Percentiles rank a stretch among this genome's conserved stretches.
Evolutionary conservation across 2,888 invertebrate species (phyloP).

Genomic region (Drosophila neonasuta): DNA sequence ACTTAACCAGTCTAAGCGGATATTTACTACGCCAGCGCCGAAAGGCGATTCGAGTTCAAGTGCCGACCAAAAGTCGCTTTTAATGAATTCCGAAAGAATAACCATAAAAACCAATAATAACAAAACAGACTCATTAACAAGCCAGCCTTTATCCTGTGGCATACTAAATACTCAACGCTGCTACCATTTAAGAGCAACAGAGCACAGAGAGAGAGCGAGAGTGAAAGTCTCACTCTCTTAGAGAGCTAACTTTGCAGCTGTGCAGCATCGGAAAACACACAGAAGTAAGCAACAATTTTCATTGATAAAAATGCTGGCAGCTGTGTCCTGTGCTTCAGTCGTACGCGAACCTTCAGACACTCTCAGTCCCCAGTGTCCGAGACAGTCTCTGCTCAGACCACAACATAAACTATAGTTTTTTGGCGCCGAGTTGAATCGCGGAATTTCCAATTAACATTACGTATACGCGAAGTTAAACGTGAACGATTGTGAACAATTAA

Average conservation of each 20-base stretch:
- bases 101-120: constrained; percentile 35
- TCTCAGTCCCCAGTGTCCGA: constrained; percentile 14
- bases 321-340: constrained; percentile 66
- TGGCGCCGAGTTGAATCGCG: constrained; percentile 27
- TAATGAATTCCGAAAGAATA: constrained; percentile 37
- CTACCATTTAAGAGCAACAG: constrained; percentile 44
- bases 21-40: neutral
- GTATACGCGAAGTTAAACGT: constrained; percentile 31
- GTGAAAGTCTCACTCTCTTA: constrained; percentile 10
- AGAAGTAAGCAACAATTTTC: constrained; percentile 61
- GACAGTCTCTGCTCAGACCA: neutral
- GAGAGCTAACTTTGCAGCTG: constrained; percentile 28
- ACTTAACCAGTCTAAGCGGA: constrained; percentile 20
- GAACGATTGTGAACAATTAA: neutral
- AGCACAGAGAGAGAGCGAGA: constrained; percentile 6
- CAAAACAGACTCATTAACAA: constrained; percentile 22
- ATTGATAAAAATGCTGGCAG: constrained; percentile 75
- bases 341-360: constrained; percentile 64
- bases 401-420: constrained; percentile 3
- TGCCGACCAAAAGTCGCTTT: constrained; percentile 35
- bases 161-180: neutral
- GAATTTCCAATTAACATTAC: constrained; percentile 29
- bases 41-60: constrained; percentile 10
- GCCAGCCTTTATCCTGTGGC: constrained; percentile 8
- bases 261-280: constrained; percentile 14